A percentile compares a stretch with the other conserved stretches of the same genome.
phyloP scores from a whole-genome alignment of 92 coral and sea anemone species.

The Muricea muricata region DNA sequence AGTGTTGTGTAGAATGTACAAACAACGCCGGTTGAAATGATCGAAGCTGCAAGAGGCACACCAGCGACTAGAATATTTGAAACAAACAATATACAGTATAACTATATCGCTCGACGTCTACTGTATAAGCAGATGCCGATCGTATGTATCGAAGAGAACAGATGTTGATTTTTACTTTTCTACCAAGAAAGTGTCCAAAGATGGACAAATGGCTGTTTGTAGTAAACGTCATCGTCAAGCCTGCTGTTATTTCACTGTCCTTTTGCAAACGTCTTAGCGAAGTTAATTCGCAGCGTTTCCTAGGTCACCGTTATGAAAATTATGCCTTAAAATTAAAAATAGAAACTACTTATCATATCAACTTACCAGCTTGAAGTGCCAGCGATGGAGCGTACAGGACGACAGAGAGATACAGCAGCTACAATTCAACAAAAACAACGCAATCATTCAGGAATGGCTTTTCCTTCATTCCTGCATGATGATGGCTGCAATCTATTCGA shows the following conservation, averaged over 20 bases:
- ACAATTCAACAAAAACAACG: not conserved
- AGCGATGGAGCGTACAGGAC: conserved; percentile 13
- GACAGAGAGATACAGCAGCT: not conserved
- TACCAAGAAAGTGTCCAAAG: too few species aligned
- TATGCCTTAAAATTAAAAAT: too few species aligned
- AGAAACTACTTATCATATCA: not conserved
- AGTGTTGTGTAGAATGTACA: conserved; percentile 20
- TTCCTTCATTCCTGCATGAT: not conserved
- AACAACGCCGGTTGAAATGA: conserved; percentile 28
- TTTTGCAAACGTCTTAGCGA: too few species aligned
- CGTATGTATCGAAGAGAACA: not conserved
- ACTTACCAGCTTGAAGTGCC: conserved; percentile 14
- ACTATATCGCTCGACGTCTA: not conserved
- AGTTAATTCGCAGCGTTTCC: too few species aligned
- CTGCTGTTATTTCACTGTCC: too few species aligned
- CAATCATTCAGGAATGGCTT: not conserved
- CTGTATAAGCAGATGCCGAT: not conserved
- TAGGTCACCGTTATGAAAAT: too few species aligned
- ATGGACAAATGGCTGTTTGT: too few species aligned
- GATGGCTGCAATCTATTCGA: not conserved
- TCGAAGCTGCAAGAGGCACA: conserved; percentile 18
- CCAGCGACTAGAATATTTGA: conserved; percentile 1
- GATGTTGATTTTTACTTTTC: too few species aligned
- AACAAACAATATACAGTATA: not conserved
- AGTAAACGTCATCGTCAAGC: too few species aligned